phyloP scores from a whole-genome alignment of 1,140 invertebrate genomes.

The Lordiphosa mommai region DNA sequence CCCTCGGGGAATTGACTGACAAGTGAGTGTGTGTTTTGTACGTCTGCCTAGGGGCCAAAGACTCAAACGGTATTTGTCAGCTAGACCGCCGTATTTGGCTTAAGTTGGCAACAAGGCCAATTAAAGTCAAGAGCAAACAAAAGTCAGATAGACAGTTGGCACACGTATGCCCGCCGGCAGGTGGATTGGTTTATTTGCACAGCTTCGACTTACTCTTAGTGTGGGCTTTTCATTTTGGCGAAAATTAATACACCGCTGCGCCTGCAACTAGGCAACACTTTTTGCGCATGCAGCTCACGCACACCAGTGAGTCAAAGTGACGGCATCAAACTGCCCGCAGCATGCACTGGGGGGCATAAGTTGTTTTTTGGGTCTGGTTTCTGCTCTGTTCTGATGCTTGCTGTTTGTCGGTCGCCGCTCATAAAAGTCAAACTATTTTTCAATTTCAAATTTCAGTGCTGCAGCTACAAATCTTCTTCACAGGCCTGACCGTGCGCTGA shows the following conservation, averaged over 20 bases:
- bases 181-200: conserved; percentile 24
- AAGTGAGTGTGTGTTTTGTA: neutral
- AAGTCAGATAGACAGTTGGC: too few species aligned
- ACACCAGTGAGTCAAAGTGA: conserved; percentile 8
- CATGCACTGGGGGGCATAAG: conserved; percentile 29
- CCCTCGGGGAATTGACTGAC: neutral
- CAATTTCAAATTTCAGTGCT: conserved; percentile 74
- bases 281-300: conserved; percentile 32
- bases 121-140: too few species aligned
- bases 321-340: conserved; percentile 38
- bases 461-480: conserved; percentile 72
- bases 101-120: too few species aligned
- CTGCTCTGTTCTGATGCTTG: conserved; percentile 14
- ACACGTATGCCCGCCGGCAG: conserved; percentile 11
- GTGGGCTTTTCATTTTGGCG: conserved; percentile 32
- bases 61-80: too few species aligned
- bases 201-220: conserved; percentile 8
- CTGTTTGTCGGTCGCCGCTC: conserved; percentile 60
- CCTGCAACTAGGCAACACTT: conserved; percentile 34
- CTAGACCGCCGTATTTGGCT: too few species aligned
- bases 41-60: too few species aligned
- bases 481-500: conserved; percentile 25
- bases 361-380: conserved; percentile 1
- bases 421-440: conserved; percentile 78
- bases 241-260: conserved; percentile 31